These are phyloP conservation scores for Cetoscarus ocellatus DNA, from an alignment of 2,797 vertebrate genomes.

Conservation along the genomic window DNA sequence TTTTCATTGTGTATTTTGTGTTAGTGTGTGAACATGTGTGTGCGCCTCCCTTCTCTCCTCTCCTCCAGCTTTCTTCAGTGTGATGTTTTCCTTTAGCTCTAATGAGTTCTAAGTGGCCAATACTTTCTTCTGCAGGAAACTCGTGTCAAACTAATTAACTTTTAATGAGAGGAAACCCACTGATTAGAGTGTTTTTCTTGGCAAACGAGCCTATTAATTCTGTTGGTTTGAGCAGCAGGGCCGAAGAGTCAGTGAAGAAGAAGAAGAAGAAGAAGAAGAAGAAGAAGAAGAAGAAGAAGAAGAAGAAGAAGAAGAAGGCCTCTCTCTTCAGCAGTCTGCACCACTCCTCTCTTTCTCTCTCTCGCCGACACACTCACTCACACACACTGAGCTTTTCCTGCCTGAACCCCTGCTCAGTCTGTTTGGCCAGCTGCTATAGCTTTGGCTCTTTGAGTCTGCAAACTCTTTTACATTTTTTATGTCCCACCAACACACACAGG, in stretches of 20 bases:
- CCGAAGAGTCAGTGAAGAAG: conserved; percentile 71
- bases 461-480: conserved; percentile 26
- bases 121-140: conserved; percentile 90
- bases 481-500: too few relatives aligned
- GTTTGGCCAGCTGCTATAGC: conserved; percentile 78
- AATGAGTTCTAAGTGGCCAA: conserved; percentile 89
- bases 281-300: too few relatives aligned
- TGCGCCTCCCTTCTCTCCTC: conserved; percentile 58
- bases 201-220: conserved; percentile 89
- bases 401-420: conserved; percentile 69
- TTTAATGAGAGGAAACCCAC: conserved; percentile 92
- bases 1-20: conserved; percentile 33
- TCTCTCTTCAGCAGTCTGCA: conserved; percentile 65
- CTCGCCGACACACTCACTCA: conserved; percentile 20
- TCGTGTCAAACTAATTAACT: conserved; percentile 90
- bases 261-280: too few relatives aligned
- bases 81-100: conserved; percentile 86
- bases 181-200: conserved; percentile 93
- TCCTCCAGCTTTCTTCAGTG: conserved; percentile 74
- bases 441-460: conserved; percentile 36
- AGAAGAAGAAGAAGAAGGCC: conserved; percentile 75
- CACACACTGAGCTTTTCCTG: conserved; percentile 28
- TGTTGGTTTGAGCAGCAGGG: conserved; percentile 82
- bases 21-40: conserved; percentile 23
- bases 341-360: conserved; percentile 35